phyloP scores from a whole-genome alignment of 2,888 invertebrate species.

The Drosophila melanocephala region DNA sequence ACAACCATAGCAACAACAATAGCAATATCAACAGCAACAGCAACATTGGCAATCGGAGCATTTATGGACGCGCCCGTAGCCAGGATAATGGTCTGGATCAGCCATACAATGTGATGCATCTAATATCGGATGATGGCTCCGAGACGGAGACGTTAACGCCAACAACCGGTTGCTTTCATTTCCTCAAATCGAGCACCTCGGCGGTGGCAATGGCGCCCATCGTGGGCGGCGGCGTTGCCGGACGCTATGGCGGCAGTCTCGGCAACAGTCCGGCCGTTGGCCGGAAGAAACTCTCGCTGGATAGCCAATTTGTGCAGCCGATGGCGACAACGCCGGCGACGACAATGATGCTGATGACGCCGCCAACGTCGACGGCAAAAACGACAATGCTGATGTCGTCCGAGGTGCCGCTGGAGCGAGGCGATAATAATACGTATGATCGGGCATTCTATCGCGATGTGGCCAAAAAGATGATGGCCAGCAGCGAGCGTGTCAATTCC shows the following conservation, averaged over 20 bases:
- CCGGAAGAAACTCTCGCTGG: constrained; percentile 84
- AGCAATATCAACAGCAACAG: background rate
- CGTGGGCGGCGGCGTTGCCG: background rate
- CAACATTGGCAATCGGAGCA: constrained; percentile 9
- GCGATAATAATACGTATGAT: constrained; percentile 84
- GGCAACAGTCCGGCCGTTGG: constrained; percentile 79
- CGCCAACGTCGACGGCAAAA: constrained; percentile 8
- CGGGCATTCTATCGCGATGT: constrained; percentile 84
- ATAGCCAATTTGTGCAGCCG: constrained; percentile 72
- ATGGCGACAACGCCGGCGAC: constrained; percentile 1
- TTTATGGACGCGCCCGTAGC: constrained; percentile 72
- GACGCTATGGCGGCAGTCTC: constrained; percentile 70
- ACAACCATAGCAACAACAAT: background rate
- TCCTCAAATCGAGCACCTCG: constrained; percentile 62
- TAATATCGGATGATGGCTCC: constrained; percentile 62
- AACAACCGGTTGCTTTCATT: constrained; percentile 82
- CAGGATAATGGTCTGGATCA: constrained; percentile 84
- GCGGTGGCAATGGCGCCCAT: constrained; percentile 6
- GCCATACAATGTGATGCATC: constrained; percentile 31
- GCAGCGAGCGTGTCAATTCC: constrained; percentile 82
- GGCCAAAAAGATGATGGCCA: constrained; percentile 79
- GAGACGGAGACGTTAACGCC: constrained; percentile 76
- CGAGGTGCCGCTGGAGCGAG: constrained; percentile 24
- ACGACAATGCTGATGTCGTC: constrained; percentile 14
- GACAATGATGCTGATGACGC: constrained; percentile 18